Evolutionary conservation across 2,113 vertebrate genomes (phyloP).

Genomic region (Antechinus flavipes): DNA sequence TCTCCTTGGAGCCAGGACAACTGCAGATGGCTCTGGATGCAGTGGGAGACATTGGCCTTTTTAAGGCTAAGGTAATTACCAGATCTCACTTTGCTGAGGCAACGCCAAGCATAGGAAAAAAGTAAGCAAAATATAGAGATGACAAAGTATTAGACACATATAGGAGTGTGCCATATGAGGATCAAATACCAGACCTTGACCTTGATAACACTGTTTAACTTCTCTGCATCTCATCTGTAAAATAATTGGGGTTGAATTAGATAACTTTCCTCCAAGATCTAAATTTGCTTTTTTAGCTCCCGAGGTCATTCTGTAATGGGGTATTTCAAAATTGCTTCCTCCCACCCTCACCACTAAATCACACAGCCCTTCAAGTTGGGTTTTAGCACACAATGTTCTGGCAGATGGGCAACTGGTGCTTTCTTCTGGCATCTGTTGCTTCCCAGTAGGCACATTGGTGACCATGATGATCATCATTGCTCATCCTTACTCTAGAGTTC

Average conservation of each 20-base stretch:
- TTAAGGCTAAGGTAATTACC: no score
- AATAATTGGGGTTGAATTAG: not conserved
- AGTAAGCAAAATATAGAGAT: not conserved
- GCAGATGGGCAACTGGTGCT: not conserved
- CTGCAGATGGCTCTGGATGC: no score
- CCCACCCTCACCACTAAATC: not conserved
- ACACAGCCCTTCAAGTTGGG: not conserved
- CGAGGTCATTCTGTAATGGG: not conserved
- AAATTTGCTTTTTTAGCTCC: not conserved
- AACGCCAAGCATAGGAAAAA: not conserved
- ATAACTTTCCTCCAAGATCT: not conserved
- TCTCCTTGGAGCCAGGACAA: no score
- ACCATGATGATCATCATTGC: not conserved
- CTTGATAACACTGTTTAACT: not conserved
- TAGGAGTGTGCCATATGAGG: not conserved
- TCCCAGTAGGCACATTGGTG: not conserved
- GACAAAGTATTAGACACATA: not conserved
- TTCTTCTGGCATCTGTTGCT: not conserved
- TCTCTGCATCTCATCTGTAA: not conserved
- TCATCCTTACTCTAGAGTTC: not conserved
- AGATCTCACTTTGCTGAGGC: no score
- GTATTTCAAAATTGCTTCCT: not conserved
- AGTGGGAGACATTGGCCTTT: no score
- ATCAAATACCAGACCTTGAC: not conserved
- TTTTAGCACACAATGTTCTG: not conserved